Evolutionary conservation across 2,888 invertebrate species (phyloP), one percentile per base, ranked within the genome.

Genomic region (Anthoptus insignis): DNA sequence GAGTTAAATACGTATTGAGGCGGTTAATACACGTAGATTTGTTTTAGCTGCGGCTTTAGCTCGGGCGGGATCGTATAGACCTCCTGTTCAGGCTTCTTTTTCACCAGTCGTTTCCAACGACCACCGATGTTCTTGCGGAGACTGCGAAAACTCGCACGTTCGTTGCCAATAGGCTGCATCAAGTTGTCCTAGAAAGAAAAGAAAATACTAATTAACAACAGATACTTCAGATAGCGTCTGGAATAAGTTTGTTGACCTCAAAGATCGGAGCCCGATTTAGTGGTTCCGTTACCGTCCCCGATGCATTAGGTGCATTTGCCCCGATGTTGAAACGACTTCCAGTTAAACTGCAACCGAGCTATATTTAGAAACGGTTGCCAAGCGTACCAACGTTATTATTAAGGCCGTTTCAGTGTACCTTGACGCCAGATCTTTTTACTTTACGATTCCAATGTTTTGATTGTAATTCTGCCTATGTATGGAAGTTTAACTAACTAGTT

Each of bases 111-210:
- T 88, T 97, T 96, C 96, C 97, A 97, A 83, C 96, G 96, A 80
- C 97, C 97, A 80, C 97, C 97, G 80, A 97, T 95, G 87, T 97
- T 97, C 88, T 97, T 97, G 77, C 97, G 96, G 89, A 97, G 96
- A 85, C 97, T 97, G 87, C 97, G 96, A 87, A 97, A 97, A 81
- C 97, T 96, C 78, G 96, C 95, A 85, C 96, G 94, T 85, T 96
- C 96, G 80, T 95, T 96, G 77, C 95, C 95, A 74, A 94, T 93
- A 69, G 94, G 94, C 93, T 96, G 96, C 94, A 96, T 96, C 86
- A 97, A 94, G 88, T 95, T 95, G 93, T 97, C 96, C 97, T 97
- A 94, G 59, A 96, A 95, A 82, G 72, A 92, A 64, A 32, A 76
- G 75, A 74, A 83, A 84, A 88, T 73, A 67, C 52, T 75, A 78